These are phyloP conservation scores for Stenichneumon culpator DNA, from an alignment of 2,888 invertebrate genomes.

Conservation along the genomic window DNA sequence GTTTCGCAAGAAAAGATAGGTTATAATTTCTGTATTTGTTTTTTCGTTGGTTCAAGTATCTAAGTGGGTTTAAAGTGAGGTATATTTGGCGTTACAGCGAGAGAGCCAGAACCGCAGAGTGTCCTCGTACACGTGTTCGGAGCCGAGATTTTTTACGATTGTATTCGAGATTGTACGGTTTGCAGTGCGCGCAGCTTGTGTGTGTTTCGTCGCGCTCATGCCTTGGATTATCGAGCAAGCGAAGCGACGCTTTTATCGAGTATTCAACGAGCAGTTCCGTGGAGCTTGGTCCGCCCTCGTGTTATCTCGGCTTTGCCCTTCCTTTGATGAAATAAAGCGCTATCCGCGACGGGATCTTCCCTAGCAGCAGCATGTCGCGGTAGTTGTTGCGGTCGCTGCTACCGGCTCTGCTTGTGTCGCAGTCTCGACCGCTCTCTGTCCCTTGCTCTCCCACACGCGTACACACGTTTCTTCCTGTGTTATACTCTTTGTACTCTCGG, in stretches of 20 bases:
- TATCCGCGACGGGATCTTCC: constrained; percentile 82
- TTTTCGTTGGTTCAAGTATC: not conserved
- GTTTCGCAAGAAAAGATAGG: not conserved
- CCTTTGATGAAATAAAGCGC: constrained; percentile 83
- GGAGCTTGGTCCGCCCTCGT: constrained; percentile 64
- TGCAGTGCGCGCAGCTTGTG: constrained; percentile 4
- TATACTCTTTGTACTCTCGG: constrained; percentile 7
- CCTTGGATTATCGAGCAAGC: constrained; percentile 50
- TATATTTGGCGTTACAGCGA: constrained; percentile 3
- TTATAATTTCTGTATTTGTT: not conserved
- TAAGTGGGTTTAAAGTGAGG: not conserved
- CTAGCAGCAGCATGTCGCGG: constrained; percentile 68
- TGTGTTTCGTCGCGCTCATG: constrained; percentile 15
- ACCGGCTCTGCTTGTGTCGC: constrained; percentile 63
- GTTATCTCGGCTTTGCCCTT: constrained; percentile 83
- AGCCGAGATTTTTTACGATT: constrained; percentile 22
- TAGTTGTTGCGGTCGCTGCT: constrained; percentile 79
- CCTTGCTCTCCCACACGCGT: constrained; percentile 48
- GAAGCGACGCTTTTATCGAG: constrained; percentile 45
- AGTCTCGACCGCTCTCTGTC: constrained; percentile 64
- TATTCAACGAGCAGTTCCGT: constrained; percentile 36
- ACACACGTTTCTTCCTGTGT: not conserved
- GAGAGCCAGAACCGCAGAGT: not conserved
- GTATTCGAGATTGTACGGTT: constrained; percentile 1
- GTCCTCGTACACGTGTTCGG: constrained; percentile 44